Evolutionary conservation across 2,797 vertebrate species (phyloP), one percentile per base, ranked within the genome.

Genomic region (Uromys caudimaculatus): DNA sequence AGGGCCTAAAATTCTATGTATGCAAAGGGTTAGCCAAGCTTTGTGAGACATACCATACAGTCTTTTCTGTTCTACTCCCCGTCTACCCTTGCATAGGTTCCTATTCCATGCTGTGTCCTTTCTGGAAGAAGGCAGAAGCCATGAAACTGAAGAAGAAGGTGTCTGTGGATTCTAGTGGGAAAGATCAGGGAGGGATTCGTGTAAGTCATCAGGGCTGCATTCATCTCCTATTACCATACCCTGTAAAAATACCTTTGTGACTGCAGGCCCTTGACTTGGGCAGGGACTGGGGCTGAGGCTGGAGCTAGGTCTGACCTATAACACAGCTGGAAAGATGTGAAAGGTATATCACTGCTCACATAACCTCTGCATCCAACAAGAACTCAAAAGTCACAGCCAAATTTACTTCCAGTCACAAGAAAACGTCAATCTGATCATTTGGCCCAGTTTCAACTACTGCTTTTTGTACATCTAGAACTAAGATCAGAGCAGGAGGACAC

Each of bases 381-480:
- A 97, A 95, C 60, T 60, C 78, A 73, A 71, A 91, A 83, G 35
- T 58, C 38, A 73, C 75, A 67, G 44, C 6, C 82, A 95, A 71
- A 93, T 93, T 92, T 82, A 93, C 54, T 38, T 54, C 67, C n/a
- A 60, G 38, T 50, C 19, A 67, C 16, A 82, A 91, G 52, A 84
- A 23, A 77, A 56, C 76, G 29, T 95, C 67, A 82, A 41, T 82
- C 41, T 93, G 58, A 93, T 84, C 47, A 88, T 60, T 19, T 21
- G 9, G 5, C 27, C 19, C 52, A 93, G 91, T 91, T 41, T 90
- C 81, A 92, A 79, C 29, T 73, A 24, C 17, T 21, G n/a, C n/a
- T 78, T 88, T 94, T n/a, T 50, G n/a, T 69, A 16, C 23, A 84
- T 95, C 58, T 77, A 89, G 87, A 96, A 96, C 89, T 58, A 91